These are phyloP conservation scores for Cataglyphis altisquamis DNA, from an alignment of 2,888 invertebrate species.

Conservation along the genomic window DNA sequence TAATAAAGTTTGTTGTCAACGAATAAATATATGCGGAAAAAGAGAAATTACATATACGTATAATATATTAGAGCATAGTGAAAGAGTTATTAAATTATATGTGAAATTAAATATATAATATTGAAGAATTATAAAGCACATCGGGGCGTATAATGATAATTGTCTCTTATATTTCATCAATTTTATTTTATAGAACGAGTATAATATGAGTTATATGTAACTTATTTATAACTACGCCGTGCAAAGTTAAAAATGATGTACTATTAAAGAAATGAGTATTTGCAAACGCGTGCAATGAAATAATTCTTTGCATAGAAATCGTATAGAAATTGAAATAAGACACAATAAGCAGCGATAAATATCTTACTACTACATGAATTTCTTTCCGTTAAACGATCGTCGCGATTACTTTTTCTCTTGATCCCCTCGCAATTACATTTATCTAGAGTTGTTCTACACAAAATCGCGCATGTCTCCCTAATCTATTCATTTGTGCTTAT, in stretches of 20 bases:
- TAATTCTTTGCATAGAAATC: slow-evolving; percentile 1
- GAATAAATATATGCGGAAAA: not conserved
- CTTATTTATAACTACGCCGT: not conserved
- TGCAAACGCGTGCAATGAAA: not conserved
- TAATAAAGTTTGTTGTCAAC: slow-evolving; percentile 1
- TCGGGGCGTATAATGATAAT: not conserved
- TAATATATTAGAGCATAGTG: not conserved
- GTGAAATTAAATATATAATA: not conserved
- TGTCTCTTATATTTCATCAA: not conserved
- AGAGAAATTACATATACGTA: not conserved
- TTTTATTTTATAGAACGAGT: not conserved
- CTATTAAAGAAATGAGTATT: not conserved
- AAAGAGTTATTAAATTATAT: not conserved
- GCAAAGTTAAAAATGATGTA: not conserved
- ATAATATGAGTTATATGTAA: not conserved
- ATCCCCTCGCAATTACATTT: slow-evolving; percentile 47
- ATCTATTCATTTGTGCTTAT: slow-evolving; percentile 42
- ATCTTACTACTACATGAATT: slow-evolving; percentile 15
- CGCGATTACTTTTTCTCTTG: slow-evolving; percentile 19
- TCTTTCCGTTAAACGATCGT: not conserved
- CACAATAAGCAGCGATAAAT: slow-evolving; percentile 15
- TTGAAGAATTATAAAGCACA: not conserved
- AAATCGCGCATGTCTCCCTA: slow-evolving; percentile 33
- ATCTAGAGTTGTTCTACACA: slow-evolving; percentile 44
- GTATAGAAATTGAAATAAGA: not conserved